These are phyloP conservation scores for Machimus rusticus DNA, from an alignment of 2,888 invertebrate species.

Conservation along the genomic window DNA sequence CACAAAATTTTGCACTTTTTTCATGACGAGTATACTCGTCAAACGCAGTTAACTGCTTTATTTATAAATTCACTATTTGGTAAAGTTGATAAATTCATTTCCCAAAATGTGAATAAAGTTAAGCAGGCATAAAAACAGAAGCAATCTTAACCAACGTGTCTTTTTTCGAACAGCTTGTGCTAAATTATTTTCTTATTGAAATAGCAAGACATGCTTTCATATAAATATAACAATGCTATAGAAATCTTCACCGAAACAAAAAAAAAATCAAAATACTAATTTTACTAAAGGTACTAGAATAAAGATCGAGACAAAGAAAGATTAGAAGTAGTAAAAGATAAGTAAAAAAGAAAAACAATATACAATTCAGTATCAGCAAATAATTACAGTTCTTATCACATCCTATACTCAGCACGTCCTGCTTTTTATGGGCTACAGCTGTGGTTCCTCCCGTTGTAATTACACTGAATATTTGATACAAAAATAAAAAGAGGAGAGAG, in stretches of 20 bases:
- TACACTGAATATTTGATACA: constrained; percentile 54
- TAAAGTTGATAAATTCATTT: no score
- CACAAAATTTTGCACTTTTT: no score
- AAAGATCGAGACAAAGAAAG: constrained; percentile 11
- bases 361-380: constrained; percentile 42
- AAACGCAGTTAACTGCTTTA: no score
- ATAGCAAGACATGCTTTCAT: not conserved
- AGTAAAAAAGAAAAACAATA: constrained; percentile 30
- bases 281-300: constrained; percentile 15
- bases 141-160: not conserved
- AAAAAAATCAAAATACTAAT: not conserved
- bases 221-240: not conserved
- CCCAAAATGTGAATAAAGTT: not conserved
- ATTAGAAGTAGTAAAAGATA: constrained; percentile 33
- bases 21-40: no score
- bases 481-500: not conserved
- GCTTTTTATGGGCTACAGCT: constrained; percentile 61
- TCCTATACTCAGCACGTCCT: constrained; percentile 63
- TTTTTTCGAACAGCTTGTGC: not conserved
- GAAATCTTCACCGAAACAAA: constrained; percentile 29
- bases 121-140: not conserved
- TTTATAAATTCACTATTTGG: not conserved
- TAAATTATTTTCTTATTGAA: not conserved
- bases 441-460: constrained; percentile 60
- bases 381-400: constrained; percentile 64